These are phyloP conservation scores for Acromyrmex heyeri DNA, from an alignment of 1,140 invertebrate species.

Conservation along the genomic window DNA sequence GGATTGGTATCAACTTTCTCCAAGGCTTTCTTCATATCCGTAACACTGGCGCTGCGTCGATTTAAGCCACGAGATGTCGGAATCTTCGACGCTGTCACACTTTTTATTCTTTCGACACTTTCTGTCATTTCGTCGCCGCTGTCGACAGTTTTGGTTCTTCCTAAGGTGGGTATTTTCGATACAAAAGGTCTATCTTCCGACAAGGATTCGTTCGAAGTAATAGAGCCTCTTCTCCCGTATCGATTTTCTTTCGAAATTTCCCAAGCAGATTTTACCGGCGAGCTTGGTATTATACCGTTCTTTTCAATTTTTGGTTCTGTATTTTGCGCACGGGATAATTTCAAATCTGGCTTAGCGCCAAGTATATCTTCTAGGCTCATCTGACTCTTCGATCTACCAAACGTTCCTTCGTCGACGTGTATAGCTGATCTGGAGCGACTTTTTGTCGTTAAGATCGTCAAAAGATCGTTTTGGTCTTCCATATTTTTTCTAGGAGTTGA, in stretches of 20 bases:
- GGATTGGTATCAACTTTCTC: constrained; percentile 85
- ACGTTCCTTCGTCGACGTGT: constrained; percentile 78
- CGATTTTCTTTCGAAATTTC: constrained; percentile 65
- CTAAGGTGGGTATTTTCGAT: constrained; percentile 78
- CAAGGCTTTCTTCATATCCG: constrained; percentile 89
- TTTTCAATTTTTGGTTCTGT: constrained; percentile 63
- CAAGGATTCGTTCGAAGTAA: constrained; percentile 67
- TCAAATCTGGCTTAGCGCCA: constrained; percentile 70
- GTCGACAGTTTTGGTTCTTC: constrained; percentile 44
- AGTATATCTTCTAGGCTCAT: constrained; percentile 83
- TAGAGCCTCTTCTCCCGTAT: constrained; percentile 48
- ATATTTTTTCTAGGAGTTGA: constrained; percentile 46
- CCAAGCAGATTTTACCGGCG: constrained; percentile 33
- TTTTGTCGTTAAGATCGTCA: constrained; percentile 81
- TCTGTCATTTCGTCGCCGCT: constrained; percentile 41
- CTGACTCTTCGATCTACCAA: constrained; percentile 78
- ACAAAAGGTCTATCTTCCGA: constrained; percentile 74
- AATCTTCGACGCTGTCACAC: constrained; percentile 75
- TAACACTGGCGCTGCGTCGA: constrained; percentile 86
- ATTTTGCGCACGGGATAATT: constrained; percentile 68
- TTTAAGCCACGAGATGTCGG: constrained; percentile 78
- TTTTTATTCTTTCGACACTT: constrained; percentile 60
- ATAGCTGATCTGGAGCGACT: constrained; percentile 81
- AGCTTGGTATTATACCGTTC: background rate
- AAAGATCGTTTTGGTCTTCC: constrained; percentile 78